Percentiles rank a stretch among this genome's conserved stretches.
phyloP scores from a whole-genome alignment of 2,797 vertebrate genomes.

The Parauchenoglanis punctatus region DNA sequence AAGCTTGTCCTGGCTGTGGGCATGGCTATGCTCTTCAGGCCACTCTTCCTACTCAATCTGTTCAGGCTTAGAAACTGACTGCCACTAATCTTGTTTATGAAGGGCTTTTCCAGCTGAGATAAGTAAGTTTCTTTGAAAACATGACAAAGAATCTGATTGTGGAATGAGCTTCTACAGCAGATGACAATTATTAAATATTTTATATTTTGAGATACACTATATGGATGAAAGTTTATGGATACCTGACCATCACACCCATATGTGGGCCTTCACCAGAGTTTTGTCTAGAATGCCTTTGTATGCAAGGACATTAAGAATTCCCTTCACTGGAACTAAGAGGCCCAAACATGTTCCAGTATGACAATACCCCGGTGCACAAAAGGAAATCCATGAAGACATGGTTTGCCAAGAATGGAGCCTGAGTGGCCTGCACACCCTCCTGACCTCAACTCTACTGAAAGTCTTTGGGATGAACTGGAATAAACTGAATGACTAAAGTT shows the following conservation, averaged over 20 bases:
- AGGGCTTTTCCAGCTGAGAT: conserved; percentile 39
- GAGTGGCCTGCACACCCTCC: not conserved
- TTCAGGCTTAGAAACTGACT: conserved; percentile 64
- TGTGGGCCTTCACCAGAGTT: not conserved
- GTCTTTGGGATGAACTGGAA: not conserved
- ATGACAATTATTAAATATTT: conserved; percentile 24
- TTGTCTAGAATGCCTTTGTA: not conserved
- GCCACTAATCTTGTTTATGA: conserved; percentile 78
- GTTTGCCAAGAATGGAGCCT: not conserved
- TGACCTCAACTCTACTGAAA: not conserved
- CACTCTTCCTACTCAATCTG: conserved; percentile 71
- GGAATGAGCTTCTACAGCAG: not conserved
- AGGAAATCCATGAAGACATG: not conserved
- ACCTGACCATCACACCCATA: not conserved
- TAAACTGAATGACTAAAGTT: not conserved
- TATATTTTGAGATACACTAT: not conserved
- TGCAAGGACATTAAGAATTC: not conserved
- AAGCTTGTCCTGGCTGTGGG: conserved; percentile 37
- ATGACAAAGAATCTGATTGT: conserved; percentile 5
- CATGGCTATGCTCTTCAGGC: conserved; percentile 42
- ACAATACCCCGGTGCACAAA: not conserved
- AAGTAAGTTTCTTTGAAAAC: conserved; percentile 68
- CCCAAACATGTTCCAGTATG: not conserved
- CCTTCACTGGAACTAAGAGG: not conserved
- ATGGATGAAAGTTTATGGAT: not conserved